Conservation (phyloP, 2,113 vertebrate species). For the Phyllostomus discolor region DNA sequence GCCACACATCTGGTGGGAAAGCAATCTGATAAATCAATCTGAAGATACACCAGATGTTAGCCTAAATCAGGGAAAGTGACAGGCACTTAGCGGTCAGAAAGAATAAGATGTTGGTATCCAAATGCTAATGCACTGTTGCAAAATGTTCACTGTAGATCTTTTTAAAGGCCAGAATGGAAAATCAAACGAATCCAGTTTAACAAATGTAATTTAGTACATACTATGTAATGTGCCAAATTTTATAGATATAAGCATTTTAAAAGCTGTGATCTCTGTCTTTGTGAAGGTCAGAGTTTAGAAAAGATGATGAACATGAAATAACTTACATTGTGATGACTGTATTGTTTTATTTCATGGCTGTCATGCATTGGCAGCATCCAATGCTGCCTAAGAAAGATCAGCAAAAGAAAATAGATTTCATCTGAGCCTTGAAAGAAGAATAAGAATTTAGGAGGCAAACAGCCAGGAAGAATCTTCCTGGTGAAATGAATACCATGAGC, state of each 20-base stretch:
- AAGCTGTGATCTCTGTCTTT: background rate
- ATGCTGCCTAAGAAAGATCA: background rate
- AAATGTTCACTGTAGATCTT: background rate
- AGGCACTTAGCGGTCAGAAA: conserved; percentile 39
- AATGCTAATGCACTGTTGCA: background rate
- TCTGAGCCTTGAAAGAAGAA: background rate
- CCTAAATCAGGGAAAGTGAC: conserved; percentile 40
- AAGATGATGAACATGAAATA: background rate
- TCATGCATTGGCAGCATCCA: background rate
- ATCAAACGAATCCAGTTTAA: background rate
- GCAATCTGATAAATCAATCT: conserved; percentile 53
- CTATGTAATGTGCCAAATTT: background rate
- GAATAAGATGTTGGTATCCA: background rate
- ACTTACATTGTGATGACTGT: background rate
- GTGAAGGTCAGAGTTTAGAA: background rate
- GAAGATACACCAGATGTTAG: conserved; percentile 63
- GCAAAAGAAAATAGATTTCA: background rate
- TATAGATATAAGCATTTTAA: background rate
- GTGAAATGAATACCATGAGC: background rate
- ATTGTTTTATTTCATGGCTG: background rate
- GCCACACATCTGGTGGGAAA: conserved; percentile 49
- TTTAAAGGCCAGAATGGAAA: background rate
- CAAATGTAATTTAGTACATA: background rate
- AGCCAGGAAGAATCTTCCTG: background rate
- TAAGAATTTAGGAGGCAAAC: background rate